Conservation (phyloP, 2,797 vertebrate species). For the Sebastes minor region DNA sequence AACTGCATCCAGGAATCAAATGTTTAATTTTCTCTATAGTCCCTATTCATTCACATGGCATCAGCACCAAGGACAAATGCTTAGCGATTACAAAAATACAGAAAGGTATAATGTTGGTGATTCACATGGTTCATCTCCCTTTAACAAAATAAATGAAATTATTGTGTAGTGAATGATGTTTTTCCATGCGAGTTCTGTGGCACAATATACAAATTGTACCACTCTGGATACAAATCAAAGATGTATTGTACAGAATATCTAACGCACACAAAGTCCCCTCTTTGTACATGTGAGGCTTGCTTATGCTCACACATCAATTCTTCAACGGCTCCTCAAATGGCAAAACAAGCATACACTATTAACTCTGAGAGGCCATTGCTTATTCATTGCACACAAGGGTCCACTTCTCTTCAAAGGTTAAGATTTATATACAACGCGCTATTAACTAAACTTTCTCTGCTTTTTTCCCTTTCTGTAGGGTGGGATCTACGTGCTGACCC, state of each 20-base stretch:
- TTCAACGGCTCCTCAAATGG: neutral
- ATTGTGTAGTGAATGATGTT: constrained; percentile 9
- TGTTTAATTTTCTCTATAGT: neutral
- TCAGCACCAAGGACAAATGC: neutral
- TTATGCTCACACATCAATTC: neutral
- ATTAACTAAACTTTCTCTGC: neutral
- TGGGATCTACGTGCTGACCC: constrained; percentile 94
- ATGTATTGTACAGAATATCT: neutral
- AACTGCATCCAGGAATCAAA: neutral
- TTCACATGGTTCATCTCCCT: constrained; percentile 25
- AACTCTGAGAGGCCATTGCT: neutral
- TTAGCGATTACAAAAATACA: neutral
- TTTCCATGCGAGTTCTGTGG: neutral
- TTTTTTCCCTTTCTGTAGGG: constrained; percentile 79
- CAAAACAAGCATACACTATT: neutral
- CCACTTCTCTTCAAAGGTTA: neutral
- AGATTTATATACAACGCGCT: neutral
- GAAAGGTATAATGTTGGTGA: constrained; percentile 1
- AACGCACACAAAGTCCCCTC: neutral
- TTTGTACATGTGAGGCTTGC: neutral
- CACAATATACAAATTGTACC: constrained; percentile 1
- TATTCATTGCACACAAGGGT: neutral
- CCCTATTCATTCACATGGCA: constrained; percentile 15
- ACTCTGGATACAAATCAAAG: constrained; percentile 9
- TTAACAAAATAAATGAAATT: constrained; percentile 26